phyloP scores from a whole-genome alignment of 2,888 invertebrate species.

The Mythimna vitellina region DNA sequence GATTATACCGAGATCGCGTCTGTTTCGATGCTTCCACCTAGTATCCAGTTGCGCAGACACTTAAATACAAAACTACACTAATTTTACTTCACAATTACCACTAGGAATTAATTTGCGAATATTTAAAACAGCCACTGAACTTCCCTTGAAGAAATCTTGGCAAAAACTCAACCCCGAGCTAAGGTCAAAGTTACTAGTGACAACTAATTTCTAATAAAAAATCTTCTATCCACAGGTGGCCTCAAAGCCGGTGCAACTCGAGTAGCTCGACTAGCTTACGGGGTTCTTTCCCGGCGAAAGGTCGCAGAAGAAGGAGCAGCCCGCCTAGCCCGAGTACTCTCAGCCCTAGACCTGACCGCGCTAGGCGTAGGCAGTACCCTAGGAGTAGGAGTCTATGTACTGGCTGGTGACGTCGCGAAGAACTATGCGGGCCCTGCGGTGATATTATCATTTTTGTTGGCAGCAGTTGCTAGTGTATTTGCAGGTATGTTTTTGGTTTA shows the following conservation, averaged over 20 bases:
- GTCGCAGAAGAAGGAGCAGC: conserved; percentile 87
- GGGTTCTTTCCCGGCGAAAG: conserved; percentile 84
- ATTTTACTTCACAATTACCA: no score
- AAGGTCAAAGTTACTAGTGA: not conserved
- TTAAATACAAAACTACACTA: no score
- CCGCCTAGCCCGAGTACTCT: conserved; percentile 93
- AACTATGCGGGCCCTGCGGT: conserved; percentile 96
- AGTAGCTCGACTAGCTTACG: conserved; percentile 79
- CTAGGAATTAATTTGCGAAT: no score
- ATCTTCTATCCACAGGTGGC: conserved; percentile 74
- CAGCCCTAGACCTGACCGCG: conserved; percentile 95
- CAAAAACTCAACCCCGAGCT: no score
- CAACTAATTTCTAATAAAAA: not conserved
- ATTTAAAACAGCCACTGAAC: no score
- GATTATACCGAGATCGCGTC: no score
- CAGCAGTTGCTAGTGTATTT: conserved; percentile 97
- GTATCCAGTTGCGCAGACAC: no score
- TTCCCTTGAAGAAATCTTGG: no score
- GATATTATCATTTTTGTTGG: conserved; percentile 96
- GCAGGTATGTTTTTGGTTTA: conserved; percentile 91
- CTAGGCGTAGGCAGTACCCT: conserved; percentile 95
- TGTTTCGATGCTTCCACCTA: no score
- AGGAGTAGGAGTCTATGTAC: conserved; percentile 97
- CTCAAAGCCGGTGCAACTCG: conserved; percentile 82
- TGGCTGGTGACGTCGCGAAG: conserved; percentile 96